Evolutionary conservation across 2,888 invertebrate species (phyloP).

Genomic region (Xestia ashworthii): DNA sequence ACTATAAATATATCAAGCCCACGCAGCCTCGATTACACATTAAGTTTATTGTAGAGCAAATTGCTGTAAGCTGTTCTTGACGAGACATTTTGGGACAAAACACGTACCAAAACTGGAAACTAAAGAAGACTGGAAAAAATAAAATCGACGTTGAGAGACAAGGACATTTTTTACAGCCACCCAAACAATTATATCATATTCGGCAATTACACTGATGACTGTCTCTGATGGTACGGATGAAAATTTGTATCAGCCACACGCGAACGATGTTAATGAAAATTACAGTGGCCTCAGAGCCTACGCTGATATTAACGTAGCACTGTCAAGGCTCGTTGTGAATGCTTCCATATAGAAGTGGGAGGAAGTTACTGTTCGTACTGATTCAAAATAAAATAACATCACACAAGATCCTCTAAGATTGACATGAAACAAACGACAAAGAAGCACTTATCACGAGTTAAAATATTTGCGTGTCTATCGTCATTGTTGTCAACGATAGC

Average conservation of each 20-base stretch:
- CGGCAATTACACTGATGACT: slow-evolving; percentile 71
- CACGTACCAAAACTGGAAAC: slow-evolving; percentile 3
- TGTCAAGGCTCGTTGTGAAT: slow-evolving; percentile 76
- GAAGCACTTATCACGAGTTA: slow-evolving; percentile 61
- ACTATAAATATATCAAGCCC: slow-evolving; percentile 84
- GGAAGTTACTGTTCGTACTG: slow-evolving; percentile 54
- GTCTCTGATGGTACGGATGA: slow-evolving; percentile 63
- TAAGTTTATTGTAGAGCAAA: slow-evolving; percentile 75
- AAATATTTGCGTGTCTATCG: slow-evolving; percentile 59
- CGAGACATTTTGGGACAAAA: slow-evolving; percentile 47
- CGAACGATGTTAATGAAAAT: slow-evolving; percentile 76
- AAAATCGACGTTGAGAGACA: slow-evolving; percentile 17
- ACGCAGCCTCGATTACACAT: slow-evolving; percentile 79
- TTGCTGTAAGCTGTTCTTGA: slow-evolving; percentile 57
- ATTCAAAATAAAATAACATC: slow-evolving; percentile 52
- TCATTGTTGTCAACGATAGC: slow-evolving; percentile 65
- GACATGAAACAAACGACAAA: slow-evolving; percentile 57
- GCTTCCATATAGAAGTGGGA: slow-evolving; percentile 58
- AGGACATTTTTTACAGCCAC: slow-evolving; percentile 65
- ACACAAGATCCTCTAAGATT: slow-evolving; percentile 41
- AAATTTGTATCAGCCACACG: slow-evolving; percentile 72
- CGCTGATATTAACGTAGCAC: slow-evolving; percentile 76
- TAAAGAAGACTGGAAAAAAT: slow-evolving; percentile 29
- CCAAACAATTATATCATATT: slow-evolving; percentile 72
- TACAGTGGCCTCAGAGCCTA: slow-evolving; percentile 79